phyloP scores from a whole-genome alignment of 1,140 invertebrate species.

The Microplitis demolitor region DNA sequence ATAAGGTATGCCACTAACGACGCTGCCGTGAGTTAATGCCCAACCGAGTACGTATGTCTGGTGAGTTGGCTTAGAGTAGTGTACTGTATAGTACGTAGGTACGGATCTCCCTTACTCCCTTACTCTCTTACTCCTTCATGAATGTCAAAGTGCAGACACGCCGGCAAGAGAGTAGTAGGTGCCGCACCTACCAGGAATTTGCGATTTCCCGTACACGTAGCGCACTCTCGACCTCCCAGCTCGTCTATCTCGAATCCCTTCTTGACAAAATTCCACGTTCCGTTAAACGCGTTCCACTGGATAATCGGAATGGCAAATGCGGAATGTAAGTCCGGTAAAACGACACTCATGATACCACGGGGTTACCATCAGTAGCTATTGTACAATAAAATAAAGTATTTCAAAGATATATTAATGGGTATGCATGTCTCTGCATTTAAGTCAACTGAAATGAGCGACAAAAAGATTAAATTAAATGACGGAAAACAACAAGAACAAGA shows the following conservation, averaged over 20 bases:
- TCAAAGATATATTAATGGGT: no score
- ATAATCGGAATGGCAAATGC: constrained; percentile 29
- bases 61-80: neutral
- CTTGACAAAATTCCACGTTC: constrained; percentile 31
- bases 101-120: neutral
- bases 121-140: constrained; percentile 5
- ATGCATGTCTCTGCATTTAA: neutral
- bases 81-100: neutral
- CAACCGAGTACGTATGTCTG: constrained; percentile 15
- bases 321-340: constrained; percentile 18
- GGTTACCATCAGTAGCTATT: neutral
- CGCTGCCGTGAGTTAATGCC: constrained; percentile 47
- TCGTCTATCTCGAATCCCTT: constrained; percentile 23
- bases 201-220: constrained; percentile 42
- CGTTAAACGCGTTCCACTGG: constrained; percentile 24
- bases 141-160: constrained; percentile 17
- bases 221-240: constrained; percentile 26
- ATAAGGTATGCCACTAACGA: constrained; percentile 55
- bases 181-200: constrained; percentile 50
- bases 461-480: neutral
- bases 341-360: neutral
- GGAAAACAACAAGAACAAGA: constrained; percentile 20
- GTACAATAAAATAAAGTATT: no score
- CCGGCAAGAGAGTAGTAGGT: constrained; percentile 25
- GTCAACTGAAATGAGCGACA: neutral